Conservation (phyloP, 2,113 vertebrate species). For the Vanacampus margaritifer region DNA sequence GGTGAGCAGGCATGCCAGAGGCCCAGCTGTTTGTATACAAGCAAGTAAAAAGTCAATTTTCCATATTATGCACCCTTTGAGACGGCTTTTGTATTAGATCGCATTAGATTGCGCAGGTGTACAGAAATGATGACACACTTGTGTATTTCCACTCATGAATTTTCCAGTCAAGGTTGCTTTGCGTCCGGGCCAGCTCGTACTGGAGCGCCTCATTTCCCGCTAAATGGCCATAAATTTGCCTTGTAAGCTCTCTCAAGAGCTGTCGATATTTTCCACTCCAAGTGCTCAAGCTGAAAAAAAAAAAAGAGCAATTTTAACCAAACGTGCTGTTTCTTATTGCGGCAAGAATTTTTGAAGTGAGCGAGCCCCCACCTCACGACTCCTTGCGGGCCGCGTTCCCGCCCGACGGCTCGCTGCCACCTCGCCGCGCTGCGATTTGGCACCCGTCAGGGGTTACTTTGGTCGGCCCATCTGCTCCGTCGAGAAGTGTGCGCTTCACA, state of each 20-base stretch:
- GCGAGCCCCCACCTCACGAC: slow-evolving; percentile 41
- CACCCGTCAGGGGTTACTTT: slow-evolving; percentile 55
- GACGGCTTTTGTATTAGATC: background rate
- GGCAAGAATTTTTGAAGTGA: slow-evolving; percentile 37
- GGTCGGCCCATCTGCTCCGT: slow-evolving; percentile 62
- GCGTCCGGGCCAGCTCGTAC: slow-evolving; percentile 13
- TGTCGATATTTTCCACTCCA: background rate
- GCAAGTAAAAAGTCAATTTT: background rate
- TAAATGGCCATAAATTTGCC: slow-evolving; percentile 22
- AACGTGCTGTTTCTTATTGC: slow-evolving; percentile 45
- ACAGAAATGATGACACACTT: background rate
- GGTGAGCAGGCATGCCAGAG: no score
- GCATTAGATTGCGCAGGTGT: background rate
- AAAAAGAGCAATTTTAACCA: slow-evolving; percentile 20
- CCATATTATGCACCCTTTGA: background rate
- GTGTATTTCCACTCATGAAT: slow-evolving; percentile 17
- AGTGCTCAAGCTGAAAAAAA: slow-evolving; percentile 4
- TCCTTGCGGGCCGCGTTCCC: slow-evolving; percentile 43
- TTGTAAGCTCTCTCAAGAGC: background rate
- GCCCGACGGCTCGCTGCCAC: slow-evolving; percentile 38
- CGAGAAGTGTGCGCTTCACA: slow-evolving; percentile 55
- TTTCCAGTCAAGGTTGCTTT: slow-evolving; percentile 35
- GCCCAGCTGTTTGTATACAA: background rate
- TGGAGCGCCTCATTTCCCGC: slow-evolving; percentile 23
- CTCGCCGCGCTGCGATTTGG: slow-evolving; percentile 51